phyloP scores from a whole-genome alignment of 2,113 vertebrate species.

The Dendropsophus ebraccatus region DNA sequence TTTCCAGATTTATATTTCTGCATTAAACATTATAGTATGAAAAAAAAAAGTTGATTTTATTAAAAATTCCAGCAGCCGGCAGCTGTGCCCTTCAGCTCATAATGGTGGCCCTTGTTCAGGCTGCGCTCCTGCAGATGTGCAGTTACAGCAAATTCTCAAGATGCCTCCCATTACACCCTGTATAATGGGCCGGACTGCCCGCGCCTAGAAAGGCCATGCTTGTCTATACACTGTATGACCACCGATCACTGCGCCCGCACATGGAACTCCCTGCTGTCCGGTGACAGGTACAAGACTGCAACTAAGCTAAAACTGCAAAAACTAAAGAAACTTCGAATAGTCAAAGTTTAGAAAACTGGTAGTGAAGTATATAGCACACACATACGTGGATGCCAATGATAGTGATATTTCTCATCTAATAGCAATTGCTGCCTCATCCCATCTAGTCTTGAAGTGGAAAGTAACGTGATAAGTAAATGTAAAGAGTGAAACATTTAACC shows the following conservation, averaged over 20 bases:
- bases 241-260: not conserved
- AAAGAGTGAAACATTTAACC: too few relatives aligned
- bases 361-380: not conserved
- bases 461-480: too few relatives aligned
- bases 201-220: not conserved
- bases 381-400: too few relatives aligned
- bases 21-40: not conserved
- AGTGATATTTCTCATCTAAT: too few relatives aligned
- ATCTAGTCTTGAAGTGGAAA: too few relatives aligned
- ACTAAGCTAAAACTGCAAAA: not conserved
- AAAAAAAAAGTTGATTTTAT: not conserved
- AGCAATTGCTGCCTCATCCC: too few relatives aligned
- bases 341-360: not conserved
- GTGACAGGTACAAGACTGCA: too few relatives aligned
- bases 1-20: not conserved
- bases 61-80: not conserved
- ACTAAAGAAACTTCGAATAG: too few relatives aligned
- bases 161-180: not conserved
- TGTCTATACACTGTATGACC: not conserved
- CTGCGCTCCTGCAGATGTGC: conserved; percentile 2
- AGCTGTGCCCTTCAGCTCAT: not conserved
- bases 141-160: conserved; percentile 13
- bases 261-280: not conserved
- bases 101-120: not conserved
- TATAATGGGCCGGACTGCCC: not conserved